Base-by-base conservation (phyloP, 2,113 vertebrate species). In the Mesoclemmys tuberculata region DNA sequence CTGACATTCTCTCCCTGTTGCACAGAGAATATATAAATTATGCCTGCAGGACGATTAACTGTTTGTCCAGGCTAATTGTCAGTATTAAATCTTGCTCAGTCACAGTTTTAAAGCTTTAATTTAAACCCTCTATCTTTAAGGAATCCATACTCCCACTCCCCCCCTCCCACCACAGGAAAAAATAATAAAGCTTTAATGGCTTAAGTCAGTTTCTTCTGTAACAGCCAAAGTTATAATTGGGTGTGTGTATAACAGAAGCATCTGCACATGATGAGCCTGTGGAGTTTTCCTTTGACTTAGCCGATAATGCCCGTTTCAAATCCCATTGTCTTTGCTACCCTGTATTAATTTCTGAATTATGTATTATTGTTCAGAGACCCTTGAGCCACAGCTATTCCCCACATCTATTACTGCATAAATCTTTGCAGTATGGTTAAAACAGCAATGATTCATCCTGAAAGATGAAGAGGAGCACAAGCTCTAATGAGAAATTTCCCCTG, bases 21-120 rank as follows among this genome's bases (percentile, higher is more conserved):
- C 95, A 80, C 97, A 88, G 95, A 96, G 95, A 95, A 84, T 90
- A 77, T 97, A 97, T 97, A 97, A 98, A 98, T 98, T 96, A 97
- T 94, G 96, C 96, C 96, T 94, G 97, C 95, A 94, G 97, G 91
- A 95, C 84, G 80, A 97, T 97, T 95, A 97, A 93, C 97, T 97
- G 95, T 97, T 98, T 98, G 97, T 98, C 97, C 96, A 97, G 97
- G 97, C 97, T 98, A 97, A 97, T 97, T 96, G 97, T 97, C 97
- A 96, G 97, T 93, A 94, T 97, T 97, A 97, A 98, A 97, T 98
- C 97, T 96, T 96, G 95, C 97, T 97, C 96, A 88, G 97, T 97
- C 96, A 97, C 97, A 97, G 94, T 98, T 98, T 98, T 97, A 98
- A 98, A 97, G 97, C 97, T 98, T 71, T 97, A 97, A 97, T 98